Base-by-base conservation (phyloP, 2,113 vertebrate genomes). In the Pelmatolapia mariae region DNA sequence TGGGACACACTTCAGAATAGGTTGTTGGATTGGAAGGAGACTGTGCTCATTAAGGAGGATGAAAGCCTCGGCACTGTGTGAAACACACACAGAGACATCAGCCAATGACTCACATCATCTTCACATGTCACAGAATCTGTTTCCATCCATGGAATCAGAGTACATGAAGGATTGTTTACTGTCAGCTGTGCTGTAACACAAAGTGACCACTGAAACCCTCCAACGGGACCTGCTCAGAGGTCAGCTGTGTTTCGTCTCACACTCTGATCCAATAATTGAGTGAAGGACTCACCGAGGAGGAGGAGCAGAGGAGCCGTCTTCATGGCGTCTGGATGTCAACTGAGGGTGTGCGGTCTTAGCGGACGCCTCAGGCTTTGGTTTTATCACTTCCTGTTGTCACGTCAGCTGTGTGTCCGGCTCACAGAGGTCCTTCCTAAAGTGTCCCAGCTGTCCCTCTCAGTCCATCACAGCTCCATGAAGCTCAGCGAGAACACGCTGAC, bases 231-330 rank as follows among this genome's bases (percentile, higher is more conserved):
- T 8, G 47, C 16, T 52, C 16, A 5, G 47, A 52, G 47, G 47
- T 52, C 47, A 0, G 47, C 18, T 52, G 47, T 50, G 47, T 3
- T 52, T 19, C 1, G 0, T 52, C 18, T 52, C 47, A 19, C 47
- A 52, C 45, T 50, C 45, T 50, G 47, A 50, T 18, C 47, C 47
- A 50, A 50, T 50, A 3, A 50, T 8, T 52, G 18, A 52, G 16
- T 5, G 16, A 52, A 18, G 18, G 47, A 52, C 47, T 50, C 47
- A 50, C 4, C 1, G 8, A 50, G 47, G 47, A 50, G 16, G 47
- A 50, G 16, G 18, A 50, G 18, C 47, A 0, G 47, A 52, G 8
- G 8, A 19, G 18, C 47, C 1, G 2, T 19, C 47, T 52, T 52
- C 47, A 52, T 52, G 47, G 47, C 1, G 47, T 52, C 0, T 52